phyloP scores from a whole-genome alignment of 2,113 vertebrate genomes.

The Numida meleagris region DNA sequence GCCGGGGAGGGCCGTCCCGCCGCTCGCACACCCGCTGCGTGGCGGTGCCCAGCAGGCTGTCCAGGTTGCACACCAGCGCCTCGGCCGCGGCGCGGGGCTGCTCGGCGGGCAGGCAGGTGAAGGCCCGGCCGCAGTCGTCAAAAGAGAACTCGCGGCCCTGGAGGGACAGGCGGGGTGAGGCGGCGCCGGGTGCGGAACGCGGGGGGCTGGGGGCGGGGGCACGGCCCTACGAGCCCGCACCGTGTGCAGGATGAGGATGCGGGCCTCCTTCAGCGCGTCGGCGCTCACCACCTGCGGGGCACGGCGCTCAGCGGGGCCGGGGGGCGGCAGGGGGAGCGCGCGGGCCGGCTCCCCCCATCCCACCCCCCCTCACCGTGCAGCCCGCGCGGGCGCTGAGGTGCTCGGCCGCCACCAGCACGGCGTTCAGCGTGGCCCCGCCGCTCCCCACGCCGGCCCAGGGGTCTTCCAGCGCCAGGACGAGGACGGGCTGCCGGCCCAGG shows the following conservation, averaged over 20 bases:
- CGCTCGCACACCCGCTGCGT: constrained; percentile 75
- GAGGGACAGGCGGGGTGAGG: accelerated
- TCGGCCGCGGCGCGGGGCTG: constrained; percentile 69
- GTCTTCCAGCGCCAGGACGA: constrained; percentile 88
- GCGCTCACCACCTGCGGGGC: constrained; percentile 87
- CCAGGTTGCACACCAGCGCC: constrained; percentile 88
- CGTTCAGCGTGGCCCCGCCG: constrained; percentile 94
- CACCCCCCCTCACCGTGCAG: constrained; percentile 82
- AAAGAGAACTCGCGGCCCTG: constrained; percentile 95
- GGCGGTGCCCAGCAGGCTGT: constrained; percentile 84
- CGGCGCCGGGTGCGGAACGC: neutral
- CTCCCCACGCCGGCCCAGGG: constrained; percentile 86
- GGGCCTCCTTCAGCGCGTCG: constrained; percentile 85
- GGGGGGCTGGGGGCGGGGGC: accelerated
- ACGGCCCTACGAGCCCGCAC: constrained; percentile 69
- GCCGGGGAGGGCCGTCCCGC: too few relatives aligned
- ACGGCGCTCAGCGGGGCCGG: neutral
- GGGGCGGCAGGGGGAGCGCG: too few relatives aligned
- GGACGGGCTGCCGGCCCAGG: constrained; percentile 67
- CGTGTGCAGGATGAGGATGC: constrained; percentile 90
- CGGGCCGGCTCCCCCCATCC: accelerated
- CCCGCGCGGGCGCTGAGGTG: constrained; percentile 89
- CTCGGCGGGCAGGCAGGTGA: constrained; percentile 87
- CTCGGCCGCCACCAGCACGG: constrained; percentile 91
- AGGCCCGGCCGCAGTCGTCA: constrained; percentile 90